Conservation (phyloP, 1,140 invertebrate genomes). For the Cyrtorhinus lividipennis region DNA sequence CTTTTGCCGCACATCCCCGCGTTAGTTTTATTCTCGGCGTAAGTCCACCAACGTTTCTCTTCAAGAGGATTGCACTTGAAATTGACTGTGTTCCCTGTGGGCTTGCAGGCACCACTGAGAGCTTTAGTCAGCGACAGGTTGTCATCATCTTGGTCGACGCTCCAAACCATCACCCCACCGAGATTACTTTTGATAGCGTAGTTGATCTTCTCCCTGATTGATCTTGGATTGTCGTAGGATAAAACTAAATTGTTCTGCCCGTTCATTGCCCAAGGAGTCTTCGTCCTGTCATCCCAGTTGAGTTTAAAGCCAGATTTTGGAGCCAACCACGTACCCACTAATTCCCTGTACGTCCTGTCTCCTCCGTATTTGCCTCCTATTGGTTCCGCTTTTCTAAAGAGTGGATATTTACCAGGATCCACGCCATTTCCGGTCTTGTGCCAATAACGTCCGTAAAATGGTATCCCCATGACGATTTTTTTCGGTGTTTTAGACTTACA, state of each 20-base stretch:
- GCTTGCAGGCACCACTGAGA: constrained; percentile 15
- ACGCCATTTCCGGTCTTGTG: constrained; percentile 14
- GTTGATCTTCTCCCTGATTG: constrained; percentile 18
- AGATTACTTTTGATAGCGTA: constrained; percentile 22
- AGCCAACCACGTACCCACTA: constrained; percentile 14
- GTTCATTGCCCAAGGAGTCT: constrained; percentile 20
- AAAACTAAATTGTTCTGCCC: constrained; percentile 17
- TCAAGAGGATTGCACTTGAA: constrained; percentile 22
- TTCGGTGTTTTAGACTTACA: constrained; percentile 19
- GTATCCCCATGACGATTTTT: constrained; percentile 22
- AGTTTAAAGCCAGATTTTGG: constrained; percentile 12
- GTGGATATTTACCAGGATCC: constrained; percentile 17
- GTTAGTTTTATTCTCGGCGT: constrained; percentile 19
- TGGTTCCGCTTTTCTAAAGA: constrained; percentile 18
- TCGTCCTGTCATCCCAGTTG: constrained; percentile 19
- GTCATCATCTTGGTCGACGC: constrained; percentile 20
- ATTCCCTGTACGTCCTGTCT: constrained; percentile 12
- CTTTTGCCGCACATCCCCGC: constrained; percentile 22
- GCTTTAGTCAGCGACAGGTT: constrained; percentile 18
- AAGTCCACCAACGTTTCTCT: constrained; percentile 24
- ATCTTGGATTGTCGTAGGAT: constrained; percentile 21
- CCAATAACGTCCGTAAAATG: constrained; percentile 24
- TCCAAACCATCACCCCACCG: constrained; percentile 23
- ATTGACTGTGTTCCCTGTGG: constrained; percentile 18
- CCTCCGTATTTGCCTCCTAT: constrained; percentile 21